Evolutionary conservation across 2,113 vertebrate genomes (phyloP).

Genomic region (human): DNA sequence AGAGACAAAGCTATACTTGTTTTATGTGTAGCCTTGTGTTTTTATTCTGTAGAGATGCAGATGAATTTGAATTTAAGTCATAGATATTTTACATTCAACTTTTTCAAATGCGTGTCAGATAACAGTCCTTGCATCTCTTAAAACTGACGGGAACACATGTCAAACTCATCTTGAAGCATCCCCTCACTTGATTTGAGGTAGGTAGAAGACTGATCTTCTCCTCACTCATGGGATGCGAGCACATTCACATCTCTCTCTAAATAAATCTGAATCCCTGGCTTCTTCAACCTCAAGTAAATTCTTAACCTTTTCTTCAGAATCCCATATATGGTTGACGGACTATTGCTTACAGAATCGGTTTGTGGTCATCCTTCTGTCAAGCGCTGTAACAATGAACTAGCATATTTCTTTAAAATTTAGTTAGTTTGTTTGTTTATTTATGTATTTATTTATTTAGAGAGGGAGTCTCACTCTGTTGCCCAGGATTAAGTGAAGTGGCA

Average conservation of each 20-base stretch:
- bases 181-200: background rate
- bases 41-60: background rate
- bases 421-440: background rate
- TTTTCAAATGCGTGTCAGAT: conserved; percentile 1
- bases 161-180: background rate
- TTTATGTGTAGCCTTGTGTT: background rate
- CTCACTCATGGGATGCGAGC: background rate
- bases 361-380: background rate
- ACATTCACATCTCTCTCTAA: background rate
- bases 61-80: conserved; percentile 27
- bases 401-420: background rate
- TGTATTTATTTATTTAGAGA: no score
- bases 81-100: background rate
- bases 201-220: background rate
- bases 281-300: background rate
- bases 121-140: background rate
- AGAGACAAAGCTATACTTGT: background rate
- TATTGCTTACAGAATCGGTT: background rate
- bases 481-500: no score
- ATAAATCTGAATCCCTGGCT: background rate
- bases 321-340: background rate
- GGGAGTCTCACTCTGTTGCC: no score
- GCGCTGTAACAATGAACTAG: background rate
- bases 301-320: background rate
- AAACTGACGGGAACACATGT: background rate